Base-by-base conservation (phyloP, 2,113 vertebrate species). In the Chaetops frenatus region DNA sequence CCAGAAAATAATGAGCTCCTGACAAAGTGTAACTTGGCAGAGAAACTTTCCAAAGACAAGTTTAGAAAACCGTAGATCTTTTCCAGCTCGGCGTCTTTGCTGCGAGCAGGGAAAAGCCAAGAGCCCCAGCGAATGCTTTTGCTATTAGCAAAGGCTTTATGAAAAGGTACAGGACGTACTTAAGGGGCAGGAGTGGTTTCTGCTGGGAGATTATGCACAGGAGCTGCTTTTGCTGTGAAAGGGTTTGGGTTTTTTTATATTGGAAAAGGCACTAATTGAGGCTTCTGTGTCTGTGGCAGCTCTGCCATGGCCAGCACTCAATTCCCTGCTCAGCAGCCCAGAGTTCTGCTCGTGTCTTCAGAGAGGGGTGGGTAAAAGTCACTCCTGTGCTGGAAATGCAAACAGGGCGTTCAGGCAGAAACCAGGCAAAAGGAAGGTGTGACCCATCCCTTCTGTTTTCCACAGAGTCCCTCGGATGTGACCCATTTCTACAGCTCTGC, bases 11-110 rank as follows among this genome's bases (percentile, higher is more conserved):
- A 97, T 50, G 95, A 98, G 89, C 74, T 94, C 96, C 96, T 69
- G 86, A 96, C 97, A 89, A 93, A 97, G 92, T 95, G 94, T 93
- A 98, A 96, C 95, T 98, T 98, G 97, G 97, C 97, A 97, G 73
- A 72, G 83, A 96, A 91, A 76, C 93, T 97, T 97, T 97, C 96
- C 95, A 94, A 91, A 96, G 89, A 73, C 81, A 96, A 94, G 92
- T 95, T 87, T 97, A 74, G 87, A 91, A 98, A 98, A 24, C 12
- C 2, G 7, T 48, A 67, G 74, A 76, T 91, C 81, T 96, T 94
- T 96, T 93, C 94, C 93, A 96, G 87, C 91, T 86, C 90, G 20
- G n/a, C 17, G 27, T 70, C 87, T 97, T 89, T 82, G 77, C 94
- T 47, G 50, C 15, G 70, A 67, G 66, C 40, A 8, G 57, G 77